A percentile compares a stretch with the other conserved stretches of the same genome.
Evolutionary conservation across 2,113 vertebrate species (phyloP).

Genomic region (Regulus satrapa): DNA sequence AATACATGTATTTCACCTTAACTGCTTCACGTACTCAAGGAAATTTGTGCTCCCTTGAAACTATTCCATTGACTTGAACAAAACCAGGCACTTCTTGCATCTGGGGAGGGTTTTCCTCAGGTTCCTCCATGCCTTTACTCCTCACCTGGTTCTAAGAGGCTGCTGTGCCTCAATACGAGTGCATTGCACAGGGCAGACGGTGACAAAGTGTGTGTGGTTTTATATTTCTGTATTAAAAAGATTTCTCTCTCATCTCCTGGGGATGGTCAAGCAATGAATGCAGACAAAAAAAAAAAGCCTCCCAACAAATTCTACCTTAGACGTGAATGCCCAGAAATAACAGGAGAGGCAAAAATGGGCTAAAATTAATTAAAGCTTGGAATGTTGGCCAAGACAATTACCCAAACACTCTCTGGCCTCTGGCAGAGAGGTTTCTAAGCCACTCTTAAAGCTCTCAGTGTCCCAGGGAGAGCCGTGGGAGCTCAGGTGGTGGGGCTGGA

Average conservation of each 20-base stretch:
- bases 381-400: background rate
- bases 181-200: background rate
- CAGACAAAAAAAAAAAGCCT: background rate
- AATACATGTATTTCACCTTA: background rate
- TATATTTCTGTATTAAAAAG: background rate
- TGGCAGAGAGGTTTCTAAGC: background rate
- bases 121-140: background rate
- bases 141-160: background rate
- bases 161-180: no score
- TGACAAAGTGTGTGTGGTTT: fast-evolving
- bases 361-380: background rate
- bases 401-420: background rate
- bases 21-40: background rate
- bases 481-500: background rate
- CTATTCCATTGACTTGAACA: background rate
- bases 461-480: background rate
- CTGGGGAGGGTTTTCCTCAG: background rate
- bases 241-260: background rate
- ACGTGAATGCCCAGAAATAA: background rate
- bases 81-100: background rate
- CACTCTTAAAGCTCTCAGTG: background rate
- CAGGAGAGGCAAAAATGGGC: background rate
- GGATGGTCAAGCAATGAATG: background rate
- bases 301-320: background rate
- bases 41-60: background rate